Conservation (phyloP, 2,888 invertebrate species). For the Gnatocerus cornutus region DNA sequence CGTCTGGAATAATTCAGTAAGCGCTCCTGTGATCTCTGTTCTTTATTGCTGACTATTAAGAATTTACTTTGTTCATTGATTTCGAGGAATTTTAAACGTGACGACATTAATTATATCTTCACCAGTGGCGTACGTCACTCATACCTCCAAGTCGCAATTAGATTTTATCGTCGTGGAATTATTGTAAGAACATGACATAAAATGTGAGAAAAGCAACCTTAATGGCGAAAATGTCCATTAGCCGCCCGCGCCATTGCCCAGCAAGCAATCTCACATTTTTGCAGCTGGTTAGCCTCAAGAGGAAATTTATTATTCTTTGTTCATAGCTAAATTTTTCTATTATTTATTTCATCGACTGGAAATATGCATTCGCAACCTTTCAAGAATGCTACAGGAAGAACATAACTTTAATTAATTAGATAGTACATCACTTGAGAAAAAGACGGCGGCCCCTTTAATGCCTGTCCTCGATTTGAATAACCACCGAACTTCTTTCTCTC, state of each 20-base stretch:
- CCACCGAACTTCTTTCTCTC: constrained; percentile 8
- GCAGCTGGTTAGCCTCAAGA: constrained; percentile 4
- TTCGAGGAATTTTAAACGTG: constrained; percentile 43
- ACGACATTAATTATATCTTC: constrained; percentile 19
- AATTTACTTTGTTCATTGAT: constrained; percentile 48
- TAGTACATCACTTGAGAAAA: constrained; percentile 24
- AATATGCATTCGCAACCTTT: constrained; percentile 35
- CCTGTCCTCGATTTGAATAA: constrained; percentile 26
- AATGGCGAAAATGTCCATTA: neutral
- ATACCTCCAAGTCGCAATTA: neutral
- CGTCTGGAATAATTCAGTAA: constrained; percentile 60
- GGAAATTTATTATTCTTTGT: constrained; percentile 28
- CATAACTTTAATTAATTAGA: constrained; percentile 38
- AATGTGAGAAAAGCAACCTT: neutral
- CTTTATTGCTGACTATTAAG: constrained; percentile 42
- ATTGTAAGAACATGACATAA: neutral
- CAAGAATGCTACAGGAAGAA: constrained; percentile 28
- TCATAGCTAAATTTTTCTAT: constrained; percentile 7
- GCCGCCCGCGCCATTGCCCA: neutral
- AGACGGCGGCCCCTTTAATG: constrained; percentile 29
- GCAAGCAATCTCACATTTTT: constrained; percentile 6
- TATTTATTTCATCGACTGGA: constrained; percentile 19
- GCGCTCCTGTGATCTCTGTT: constrained; percentile 51
- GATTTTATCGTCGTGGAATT: neutral
- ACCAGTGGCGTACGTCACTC: constrained; percentile 11